These are phyloP conservation scores for Harpalus rubripes DNA, from an alignment of 2,888 invertebrate genomes.

Conservation along the genomic window DNA sequence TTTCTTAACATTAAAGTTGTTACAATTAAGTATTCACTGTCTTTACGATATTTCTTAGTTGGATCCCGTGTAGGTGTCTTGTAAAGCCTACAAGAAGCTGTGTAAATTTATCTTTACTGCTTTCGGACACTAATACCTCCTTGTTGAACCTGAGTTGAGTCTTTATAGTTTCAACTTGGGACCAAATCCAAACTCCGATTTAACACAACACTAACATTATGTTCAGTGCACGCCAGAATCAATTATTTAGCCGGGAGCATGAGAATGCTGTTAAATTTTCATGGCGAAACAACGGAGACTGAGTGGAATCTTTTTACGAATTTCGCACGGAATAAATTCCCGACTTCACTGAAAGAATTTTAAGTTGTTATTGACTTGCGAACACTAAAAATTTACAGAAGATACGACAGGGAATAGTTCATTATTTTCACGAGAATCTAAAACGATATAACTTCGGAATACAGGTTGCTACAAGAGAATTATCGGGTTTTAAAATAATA, in stretches of 20 bases:
- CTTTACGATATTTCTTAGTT: no score
- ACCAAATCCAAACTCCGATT: constrained; percentile 32
- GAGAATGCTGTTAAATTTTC: constrained; percentile 28
- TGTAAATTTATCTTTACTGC: not conserved
- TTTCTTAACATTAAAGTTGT: no score
- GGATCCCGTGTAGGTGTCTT: no score
- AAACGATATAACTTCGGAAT: no score
- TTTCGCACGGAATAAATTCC: constrained; percentile 2
- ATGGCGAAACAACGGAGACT: constrained; percentile 1
- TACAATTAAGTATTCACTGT: no score
- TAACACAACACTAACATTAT: constrained; percentile 40
- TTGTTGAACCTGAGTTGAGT: constrained; percentile 23
- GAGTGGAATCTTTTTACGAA: constrained; percentile 3
- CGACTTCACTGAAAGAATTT: not conserved
- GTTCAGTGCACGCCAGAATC: constrained; percentile 33
- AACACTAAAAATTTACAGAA: not conserved
- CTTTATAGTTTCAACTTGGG: constrained; percentile 33
- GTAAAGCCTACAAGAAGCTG: constrained; percentile 14
- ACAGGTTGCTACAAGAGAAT: no score
- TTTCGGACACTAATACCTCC: not conserved
- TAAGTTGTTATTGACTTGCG: not conserved
- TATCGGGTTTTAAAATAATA: no score
- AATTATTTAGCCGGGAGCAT: constrained; percentile 14
- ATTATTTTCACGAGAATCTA: no score
- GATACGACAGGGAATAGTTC: not conserved